Conservation (phyloP, 2,797 vertebrate genomes). For the Onychomys torridus region DNA sequence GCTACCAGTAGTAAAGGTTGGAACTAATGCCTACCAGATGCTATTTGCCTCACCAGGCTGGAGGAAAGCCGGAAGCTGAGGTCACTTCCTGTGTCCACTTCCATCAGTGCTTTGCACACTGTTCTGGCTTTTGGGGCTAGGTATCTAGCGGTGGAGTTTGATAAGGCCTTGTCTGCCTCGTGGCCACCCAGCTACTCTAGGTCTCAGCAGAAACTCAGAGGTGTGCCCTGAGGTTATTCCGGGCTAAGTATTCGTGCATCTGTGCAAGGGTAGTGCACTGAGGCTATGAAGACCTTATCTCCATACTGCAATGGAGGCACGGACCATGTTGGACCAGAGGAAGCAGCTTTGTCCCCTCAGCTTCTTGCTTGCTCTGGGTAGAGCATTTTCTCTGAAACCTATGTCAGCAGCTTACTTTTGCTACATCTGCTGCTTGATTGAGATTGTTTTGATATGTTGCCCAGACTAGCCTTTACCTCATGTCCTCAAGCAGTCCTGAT, state of each 20-base stretch:
- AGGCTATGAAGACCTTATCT: background rate
- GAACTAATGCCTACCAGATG: background rate
- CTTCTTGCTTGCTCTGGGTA: background rate
- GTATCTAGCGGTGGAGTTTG: rapidly evolving
- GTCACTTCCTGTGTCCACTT: background rate
- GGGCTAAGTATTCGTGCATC: background rate
- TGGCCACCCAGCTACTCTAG: rapidly evolving
- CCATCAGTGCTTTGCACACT: background rate
- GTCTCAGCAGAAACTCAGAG: background rate
- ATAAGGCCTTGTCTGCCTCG: rapidly evolving
- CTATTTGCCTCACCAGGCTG: rapidly evolving
- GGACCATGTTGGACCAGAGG: background rate
- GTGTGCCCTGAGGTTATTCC: background rate
- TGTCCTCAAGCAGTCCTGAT: background rate
- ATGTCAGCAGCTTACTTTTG: background rate
- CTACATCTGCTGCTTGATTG: background rate
- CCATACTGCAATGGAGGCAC: background rate
- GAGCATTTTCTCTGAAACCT: background rate
- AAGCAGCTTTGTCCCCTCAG: background rate
- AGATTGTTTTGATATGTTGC: background rate
- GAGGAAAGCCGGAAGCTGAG: background rate
- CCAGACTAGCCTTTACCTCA: background rate
- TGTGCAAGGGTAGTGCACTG: background rate
- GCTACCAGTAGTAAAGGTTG: rapidly evolving
- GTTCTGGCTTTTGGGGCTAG: rapidly evolving